Evolutionary conservation across 2,113 vertebrate genomes (phyloP), one percentile per base, ranked within the genome.

Genomic region (Spilogale gracilis): DNA sequence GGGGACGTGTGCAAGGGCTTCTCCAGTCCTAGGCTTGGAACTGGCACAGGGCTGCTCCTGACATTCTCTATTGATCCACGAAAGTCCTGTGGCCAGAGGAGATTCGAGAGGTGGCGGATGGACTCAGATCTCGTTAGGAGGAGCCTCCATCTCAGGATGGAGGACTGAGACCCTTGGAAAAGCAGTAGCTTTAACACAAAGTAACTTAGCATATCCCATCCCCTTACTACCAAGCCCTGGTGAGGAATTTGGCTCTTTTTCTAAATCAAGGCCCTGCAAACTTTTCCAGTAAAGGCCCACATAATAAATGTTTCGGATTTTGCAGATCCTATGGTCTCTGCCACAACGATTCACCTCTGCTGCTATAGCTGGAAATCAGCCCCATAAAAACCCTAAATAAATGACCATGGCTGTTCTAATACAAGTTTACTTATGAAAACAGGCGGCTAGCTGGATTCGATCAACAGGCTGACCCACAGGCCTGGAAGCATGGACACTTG

Each of bases 371-470:
- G 21, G 20, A 69, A 82, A 27, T 3, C n/a, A 23, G 73, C 27
- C 30, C 1, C 8, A 9, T 21, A 80, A 48, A 61, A 58, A 76
- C 60, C 2, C 0, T n/a, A 38, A 63, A 54, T 79, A 60, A 25
- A 38, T 21, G 48, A 58, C 38, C 0, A 6, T 13, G n/a, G 56
- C 81, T 23, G 63, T 74, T 88, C 63, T 89, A 84, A 8, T 48
- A 30, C 50, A 85, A 48, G 54, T 91, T 82, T 95, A 60, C 83
- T 93, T 63, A 60, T 6, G 20, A 84, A 86, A 82, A 9, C 38
- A 52, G 85, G 61, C 5, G 0, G 71, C 18, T 9, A 52, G 52
- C 84, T 30, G 89, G 65, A 12, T 60, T 67, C 1, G 1, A 30
- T 50, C 65, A 52, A 12, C 11, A 1, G 52, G 13, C 11, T 25